Evolutionary conservation across 2,113 vertebrate genomes (phyloP).

Genomic region (Epinephelus lanceolatus): DNA sequence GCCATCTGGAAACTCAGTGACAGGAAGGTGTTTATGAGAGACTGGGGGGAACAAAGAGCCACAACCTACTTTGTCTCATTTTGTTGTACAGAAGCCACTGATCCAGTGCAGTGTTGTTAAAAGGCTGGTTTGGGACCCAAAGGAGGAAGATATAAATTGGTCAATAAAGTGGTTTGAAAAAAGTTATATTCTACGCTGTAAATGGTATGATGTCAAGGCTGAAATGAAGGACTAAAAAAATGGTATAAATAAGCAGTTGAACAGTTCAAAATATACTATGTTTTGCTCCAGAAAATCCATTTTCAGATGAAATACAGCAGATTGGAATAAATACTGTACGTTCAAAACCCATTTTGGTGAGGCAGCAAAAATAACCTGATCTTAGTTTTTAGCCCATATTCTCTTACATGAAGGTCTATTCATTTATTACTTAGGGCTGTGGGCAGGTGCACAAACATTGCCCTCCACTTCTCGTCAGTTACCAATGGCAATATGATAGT

Average conservation of each 20-base stretch:
- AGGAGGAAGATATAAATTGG: conserved; percentile 24
- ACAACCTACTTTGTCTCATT: conserved; percentile 65
- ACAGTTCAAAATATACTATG: background rate
- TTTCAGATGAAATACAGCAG: background rate
- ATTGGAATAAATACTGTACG: no score
- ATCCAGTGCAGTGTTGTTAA: conserved; percentile 43
- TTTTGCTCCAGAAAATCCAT: background rate
- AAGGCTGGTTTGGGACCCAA: conserved; percentile 31
- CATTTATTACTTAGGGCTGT: no score
- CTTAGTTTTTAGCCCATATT: no score
- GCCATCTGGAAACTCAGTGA: conserved; percentile 83
- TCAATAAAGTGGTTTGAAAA: conserved; percentile 26
- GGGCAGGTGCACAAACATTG: no score
- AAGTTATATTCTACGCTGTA: conserved; percentile 31
- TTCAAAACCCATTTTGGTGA: no score
- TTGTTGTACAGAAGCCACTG: conserved; percentile 66
- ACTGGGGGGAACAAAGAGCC: conserved; percentile 58
- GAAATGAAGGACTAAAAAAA: background rate
- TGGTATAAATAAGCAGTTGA: background rate
- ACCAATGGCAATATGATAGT: no score
- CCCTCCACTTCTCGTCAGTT: no score
- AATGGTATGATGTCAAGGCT: conserved; percentile 10
- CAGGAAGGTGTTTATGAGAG: conserved; percentile 72
- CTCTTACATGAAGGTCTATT: no score
- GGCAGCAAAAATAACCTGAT: no score